Evolutionary conservation across 2,113 vertebrate species (phyloP), one percentile per base, ranked within the genome.

Genomic region (Uria aalge): DNA sequence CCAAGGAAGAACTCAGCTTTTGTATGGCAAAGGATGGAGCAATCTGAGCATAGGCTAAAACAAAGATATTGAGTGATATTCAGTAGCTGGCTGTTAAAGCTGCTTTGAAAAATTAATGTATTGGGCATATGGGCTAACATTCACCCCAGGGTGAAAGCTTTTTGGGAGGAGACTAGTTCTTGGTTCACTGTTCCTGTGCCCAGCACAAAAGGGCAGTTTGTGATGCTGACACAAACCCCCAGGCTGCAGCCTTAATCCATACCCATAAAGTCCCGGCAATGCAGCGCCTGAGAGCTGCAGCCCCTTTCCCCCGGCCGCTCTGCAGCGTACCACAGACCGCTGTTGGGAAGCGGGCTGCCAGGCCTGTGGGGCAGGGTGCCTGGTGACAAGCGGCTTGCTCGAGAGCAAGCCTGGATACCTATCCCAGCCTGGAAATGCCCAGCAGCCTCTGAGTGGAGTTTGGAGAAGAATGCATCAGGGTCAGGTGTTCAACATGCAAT

Each of bases 261-360:
- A 19, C 2, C 45, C 62, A 7, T 12, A 1, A 23, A 26, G 19
- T 5, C 8, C 29, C 23, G 1, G 48, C 3, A 7, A 8, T 3
- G 74, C n/a, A 30, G 66, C 20, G 43, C 14, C 12, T 0, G 5
- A 18, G 68, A 41, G 62, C 45, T 9, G 38, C 23, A 19, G 71
- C 27, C 41, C 50, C 36, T 50, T 36, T 13, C 32, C 55, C 62
- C 26, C 2, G 63, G 63, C 18, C 2, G 1, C 50, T 24, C 48
- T 17, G 22, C 1, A 10, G 32, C 5, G 47, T 48, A 22, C 47
- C 21, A 12, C 3, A 45, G 34, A 4, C 15, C 0, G 32, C 64
- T 15, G 32, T 1, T 26, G 64, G 47, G 64, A 22, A 38, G 55
- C 2, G 2, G 40, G 56, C 74, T 63, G 53, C 2, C 24, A 30